These are phyloP conservation scores for Gonatopus flavifemur DNA, from an alignment of 1,140 invertebrate genomes.

Conservation along the genomic window DNA sequence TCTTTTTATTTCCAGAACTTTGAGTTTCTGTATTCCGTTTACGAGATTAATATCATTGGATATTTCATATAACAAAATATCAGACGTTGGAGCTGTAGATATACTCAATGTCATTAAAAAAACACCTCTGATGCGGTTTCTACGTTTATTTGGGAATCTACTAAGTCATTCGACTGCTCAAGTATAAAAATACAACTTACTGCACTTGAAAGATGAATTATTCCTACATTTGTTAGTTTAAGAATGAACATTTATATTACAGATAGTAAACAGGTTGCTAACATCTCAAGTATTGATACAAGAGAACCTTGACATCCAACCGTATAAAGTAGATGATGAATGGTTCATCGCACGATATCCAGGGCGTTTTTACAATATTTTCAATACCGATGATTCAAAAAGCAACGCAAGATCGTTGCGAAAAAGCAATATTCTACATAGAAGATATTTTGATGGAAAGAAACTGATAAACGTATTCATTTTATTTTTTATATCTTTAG, in stretches of 20 bases:
- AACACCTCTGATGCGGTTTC: conserved; percentile 49
- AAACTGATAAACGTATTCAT: too few relatives aligned
- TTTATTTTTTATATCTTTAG: too few relatives aligned
- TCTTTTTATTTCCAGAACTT: conserved; percentile 35
- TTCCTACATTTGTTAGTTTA: not conserved
- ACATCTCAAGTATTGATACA: conserved; percentile 55
- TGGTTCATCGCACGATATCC: conserved; percentile 59
- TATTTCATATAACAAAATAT: conserved; percentile 59
- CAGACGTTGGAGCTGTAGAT: conserved; percentile 52
- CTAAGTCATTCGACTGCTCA: conserved; percentile 47
- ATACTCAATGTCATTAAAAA: conserved; percentile 62
- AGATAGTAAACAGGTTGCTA: conserved; percentile 59
- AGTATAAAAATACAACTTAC: conserved; percentile 24
- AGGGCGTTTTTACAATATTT: too few relatives aligned
- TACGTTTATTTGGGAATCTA: conserved; percentile 62
- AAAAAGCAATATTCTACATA: too few relatives aligned
- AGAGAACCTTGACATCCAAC: conserved; percentile 59
- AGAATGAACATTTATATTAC: conserved; percentile 4
- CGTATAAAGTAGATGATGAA: conserved; percentile 58
- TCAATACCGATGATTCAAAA: too few relatives aligned
- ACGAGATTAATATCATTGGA: conserved; percentile 61
- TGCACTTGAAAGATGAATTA: too few relatives aligned
- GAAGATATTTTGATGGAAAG: too few relatives aligned
- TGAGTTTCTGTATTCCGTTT: conserved; percentile 58
- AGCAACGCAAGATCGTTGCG: too few relatives aligned